Evolutionary conservation across 2,797 vertebrate species (phyloP).

Genomic region (Sebastes jordani): DNA sequence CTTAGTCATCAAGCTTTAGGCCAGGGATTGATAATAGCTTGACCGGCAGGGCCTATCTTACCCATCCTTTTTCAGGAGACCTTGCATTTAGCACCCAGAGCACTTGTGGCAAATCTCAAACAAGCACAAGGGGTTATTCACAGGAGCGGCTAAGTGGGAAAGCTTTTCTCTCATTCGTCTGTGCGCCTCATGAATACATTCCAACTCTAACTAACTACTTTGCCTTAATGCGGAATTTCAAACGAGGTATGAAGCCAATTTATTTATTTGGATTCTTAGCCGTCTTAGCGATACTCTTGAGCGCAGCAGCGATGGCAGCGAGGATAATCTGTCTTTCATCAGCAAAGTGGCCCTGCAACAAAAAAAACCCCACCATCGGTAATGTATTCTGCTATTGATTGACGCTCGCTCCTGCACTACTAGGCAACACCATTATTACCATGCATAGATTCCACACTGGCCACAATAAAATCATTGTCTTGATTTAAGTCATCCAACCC

Average conservation of each 20-base stretch:
- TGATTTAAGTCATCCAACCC: slow-evolving; percentile 73
- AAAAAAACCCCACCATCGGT: slow-evolving; percentile 75
- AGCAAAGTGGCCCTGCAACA: slow-evolving; percentile 81
- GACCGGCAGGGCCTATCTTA: slow-evolving; percentile 84
- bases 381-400: slow-evolving; percentile 84
- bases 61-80: slow-evolving; percentile 84
- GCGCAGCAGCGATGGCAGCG: slow-evolving; percentile 65
- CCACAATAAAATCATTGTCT: slow-evolving; percentile 85
- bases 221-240: slow-evolving; percentile 84
- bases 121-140: slow-evolving; percentile 81
- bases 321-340: slow-evolving; percentile 86
- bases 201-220: slow-evolving; percentile 83
- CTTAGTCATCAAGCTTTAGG: slow-evolving; percentile 83
- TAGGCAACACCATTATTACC: slow-evolving; percentile 82
- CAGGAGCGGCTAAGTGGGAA: slow-evolving; percentile 80
- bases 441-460: slow-evolving; percentile 79
- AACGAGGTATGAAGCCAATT: slow-evolving; percentile 79
- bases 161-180: slow-evolving; percentile 78
- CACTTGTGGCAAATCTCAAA: slow-evolving; percentile 84
- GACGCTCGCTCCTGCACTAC: slow-evolving; percentile 78
- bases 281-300: slow-evolving; percentile 79
- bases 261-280: slow-evolving; percentile 85
- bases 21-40: slow-evolving; percentile 87
- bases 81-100: slow-evolving; percentile 82
- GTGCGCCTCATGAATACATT: slow-evolving; percentile 84